Conservation (phyloP, 2,888 invertebrate species). For the Nemotelus nigrinus region DNA sequence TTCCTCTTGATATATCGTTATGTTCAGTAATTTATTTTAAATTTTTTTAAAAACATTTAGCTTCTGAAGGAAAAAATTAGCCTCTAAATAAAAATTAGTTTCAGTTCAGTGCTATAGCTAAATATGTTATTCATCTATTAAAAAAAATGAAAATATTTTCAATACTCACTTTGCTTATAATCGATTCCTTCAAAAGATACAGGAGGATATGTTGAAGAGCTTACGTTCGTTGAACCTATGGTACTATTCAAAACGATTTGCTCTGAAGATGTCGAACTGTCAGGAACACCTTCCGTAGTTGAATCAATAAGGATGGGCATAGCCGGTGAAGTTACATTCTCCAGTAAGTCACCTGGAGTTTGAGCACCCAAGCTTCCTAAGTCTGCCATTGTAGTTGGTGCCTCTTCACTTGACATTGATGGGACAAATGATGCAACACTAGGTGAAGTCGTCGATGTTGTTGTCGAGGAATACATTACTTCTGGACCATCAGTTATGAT, state of each 20-base stretch:
- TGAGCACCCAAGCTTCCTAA: background rate
- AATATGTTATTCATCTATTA: no score
- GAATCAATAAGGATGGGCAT: background rate
- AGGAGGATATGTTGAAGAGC: conserved; percentile 56
- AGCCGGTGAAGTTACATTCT: background rate
- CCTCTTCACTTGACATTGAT: background rate
- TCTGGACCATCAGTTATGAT: conserved; percentile 17
- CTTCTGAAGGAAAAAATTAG: no score
- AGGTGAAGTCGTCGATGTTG: background rate
- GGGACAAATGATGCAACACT: background rate
- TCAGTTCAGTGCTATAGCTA: no score
- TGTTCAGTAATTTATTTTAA: no score
- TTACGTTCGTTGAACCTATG: conserved; percentile 47
- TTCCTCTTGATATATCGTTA: no score
- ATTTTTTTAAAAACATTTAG: no score
- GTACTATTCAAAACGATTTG: conserved; percentile 7
- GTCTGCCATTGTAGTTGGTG: background rate
- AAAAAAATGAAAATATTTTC: background rate
- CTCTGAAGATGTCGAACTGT: background rate
- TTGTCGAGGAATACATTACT: background rate
- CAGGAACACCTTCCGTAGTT: conserved; percentile 29
- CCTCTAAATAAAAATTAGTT: no score
- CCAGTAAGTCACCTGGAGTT: background rate
- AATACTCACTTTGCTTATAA: conserved; percentile 61
- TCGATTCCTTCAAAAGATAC: conserved; percentile 63